A percentile compares a stretch with the other conserved stretches of the same genome.
Conservation (phyloP, 2,113 vertebrate species). For the Myrmecophaga tridactyla region DNA sequence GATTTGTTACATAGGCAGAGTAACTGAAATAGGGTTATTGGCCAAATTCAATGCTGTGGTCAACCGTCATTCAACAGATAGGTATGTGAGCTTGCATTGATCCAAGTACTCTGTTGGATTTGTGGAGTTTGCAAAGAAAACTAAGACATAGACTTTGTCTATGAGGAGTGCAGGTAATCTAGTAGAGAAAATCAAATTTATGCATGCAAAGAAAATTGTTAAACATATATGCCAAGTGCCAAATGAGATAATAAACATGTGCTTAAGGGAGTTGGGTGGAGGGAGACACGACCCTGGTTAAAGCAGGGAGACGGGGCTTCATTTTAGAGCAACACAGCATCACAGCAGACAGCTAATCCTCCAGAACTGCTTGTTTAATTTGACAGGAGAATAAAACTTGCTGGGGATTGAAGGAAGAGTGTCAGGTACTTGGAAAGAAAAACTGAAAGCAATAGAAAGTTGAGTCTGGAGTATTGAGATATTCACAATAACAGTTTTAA, state of each 20-base stretch:
- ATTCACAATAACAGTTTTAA: background rate
- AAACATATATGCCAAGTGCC: background rate
- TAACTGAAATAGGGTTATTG: background rate
- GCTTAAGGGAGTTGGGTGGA: background rate
- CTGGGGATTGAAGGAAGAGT: background rate
- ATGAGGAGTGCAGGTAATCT: background rate
- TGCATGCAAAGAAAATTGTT: background rate
- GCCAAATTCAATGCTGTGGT: background rate
- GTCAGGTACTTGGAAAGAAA: background rate
- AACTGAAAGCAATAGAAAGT: background rate
- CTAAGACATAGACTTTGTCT: background rate
- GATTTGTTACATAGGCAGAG: background rate
- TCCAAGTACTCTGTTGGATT: background rate
- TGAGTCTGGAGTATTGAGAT: background rate
- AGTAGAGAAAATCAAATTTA: background rate
- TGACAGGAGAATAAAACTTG: background rate
- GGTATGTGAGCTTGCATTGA: background rate
- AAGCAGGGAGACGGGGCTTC: background rate
- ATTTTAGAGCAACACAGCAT: background rate
- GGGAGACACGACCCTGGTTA: too few relatives aligned
- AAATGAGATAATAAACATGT: background rate
- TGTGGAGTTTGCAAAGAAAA: background rate
- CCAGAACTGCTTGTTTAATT: background rate
- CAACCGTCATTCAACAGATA: background rate
- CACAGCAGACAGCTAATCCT: background rate